These are phyloP conservation scores for Phaethon lepturus DNA, from an alignment of 2,113 vertebrate genomes.

Conservation along the genomic window DNA sequence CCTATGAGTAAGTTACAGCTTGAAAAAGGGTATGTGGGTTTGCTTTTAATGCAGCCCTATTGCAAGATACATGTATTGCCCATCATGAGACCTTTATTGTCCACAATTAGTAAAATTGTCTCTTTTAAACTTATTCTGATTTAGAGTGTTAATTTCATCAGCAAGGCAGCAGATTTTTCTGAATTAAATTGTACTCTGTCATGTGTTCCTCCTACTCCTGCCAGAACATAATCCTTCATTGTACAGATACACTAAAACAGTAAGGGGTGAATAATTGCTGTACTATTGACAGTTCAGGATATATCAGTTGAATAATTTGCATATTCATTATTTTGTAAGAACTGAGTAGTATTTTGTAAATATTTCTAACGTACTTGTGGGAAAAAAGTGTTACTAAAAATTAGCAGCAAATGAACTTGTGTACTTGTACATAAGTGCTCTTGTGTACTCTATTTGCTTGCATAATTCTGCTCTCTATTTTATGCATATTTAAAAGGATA, in stretches of 20 bases:
- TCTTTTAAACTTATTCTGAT: neutral
- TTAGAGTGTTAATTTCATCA: neutral
- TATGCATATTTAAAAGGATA: slow-evolving; percentile 26
- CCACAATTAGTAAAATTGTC: neutral
- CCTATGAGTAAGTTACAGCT: neutral
- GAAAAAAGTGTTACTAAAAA: neutral
- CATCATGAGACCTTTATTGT: neutral
- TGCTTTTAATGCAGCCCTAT: neutral
- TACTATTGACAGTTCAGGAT: neutral
- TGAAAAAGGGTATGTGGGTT: neutral
- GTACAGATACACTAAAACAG: neutral
- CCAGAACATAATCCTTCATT: neutral
- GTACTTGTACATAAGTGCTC: neutral
- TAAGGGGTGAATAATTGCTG: neutral
- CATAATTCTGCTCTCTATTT: slow-evolving; percentile 29
- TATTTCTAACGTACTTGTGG: neutral
- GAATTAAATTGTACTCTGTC: neutral
- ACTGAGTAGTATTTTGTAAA: slow-evolving; percentile 10
- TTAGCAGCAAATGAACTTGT: neutral
- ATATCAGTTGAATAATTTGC: neutral
- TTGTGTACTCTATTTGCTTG: neutral
- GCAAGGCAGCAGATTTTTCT: neutral
- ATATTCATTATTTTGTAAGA: neutral
- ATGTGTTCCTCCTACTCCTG: neutral
- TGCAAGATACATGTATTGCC: neutral